Conservation (phyloP, 2,888 invertebrate species). For the Hydropsyche betteni region DNA sequence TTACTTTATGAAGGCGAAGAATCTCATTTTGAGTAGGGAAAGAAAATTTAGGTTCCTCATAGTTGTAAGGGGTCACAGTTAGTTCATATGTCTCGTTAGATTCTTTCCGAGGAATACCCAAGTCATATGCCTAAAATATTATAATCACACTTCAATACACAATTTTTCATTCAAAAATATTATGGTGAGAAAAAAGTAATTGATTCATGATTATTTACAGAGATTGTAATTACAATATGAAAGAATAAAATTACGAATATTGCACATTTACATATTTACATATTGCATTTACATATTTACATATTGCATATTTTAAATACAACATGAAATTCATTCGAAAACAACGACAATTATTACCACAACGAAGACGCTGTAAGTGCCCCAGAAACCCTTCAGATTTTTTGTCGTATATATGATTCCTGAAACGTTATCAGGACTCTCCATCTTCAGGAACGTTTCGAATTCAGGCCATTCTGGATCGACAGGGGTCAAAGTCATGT, state of each 20-base stretch:
- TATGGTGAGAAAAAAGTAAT: too few relatives aligned
- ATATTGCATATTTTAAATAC: too few relatives aligned
- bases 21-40: constrained; percentile 60
- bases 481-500: constrained; percentile 55
- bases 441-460: constrained; percentile 53
- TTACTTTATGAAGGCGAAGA: constrained; percentile 62
- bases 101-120: constrained; percentile 60
- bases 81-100: constrained; percentile 61
- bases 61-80: constrained; percentile 68
- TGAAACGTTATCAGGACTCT: constrained; percentile 57
- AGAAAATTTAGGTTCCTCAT: constrained; percentile 65
- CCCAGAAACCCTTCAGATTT: constrained; percentile 67
- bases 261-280: too few relatives aligned
- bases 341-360: constrained; percentile 57
- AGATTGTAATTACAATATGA: too few relatives aligned
- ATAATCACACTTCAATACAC: too few relatives aligned
- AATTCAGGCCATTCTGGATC: constrained; percentile 52
- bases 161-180: too few relatives aligned
- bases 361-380: constrained; percentile 65
- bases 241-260: too few relatives aligned
- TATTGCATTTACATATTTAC: too few relatives aligned
- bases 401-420: constrained; percentile 61
- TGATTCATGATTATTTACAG: too few relatives aligned
- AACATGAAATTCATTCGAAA: too few relatives aligned
- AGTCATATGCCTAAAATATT: constrained; percentile 65